Evolutionary conservation across 2,888 invertebrate species (phyloP), one percentile per base, ranked within the genome.

Genomic region (Electrophaes corylata): DNA sequence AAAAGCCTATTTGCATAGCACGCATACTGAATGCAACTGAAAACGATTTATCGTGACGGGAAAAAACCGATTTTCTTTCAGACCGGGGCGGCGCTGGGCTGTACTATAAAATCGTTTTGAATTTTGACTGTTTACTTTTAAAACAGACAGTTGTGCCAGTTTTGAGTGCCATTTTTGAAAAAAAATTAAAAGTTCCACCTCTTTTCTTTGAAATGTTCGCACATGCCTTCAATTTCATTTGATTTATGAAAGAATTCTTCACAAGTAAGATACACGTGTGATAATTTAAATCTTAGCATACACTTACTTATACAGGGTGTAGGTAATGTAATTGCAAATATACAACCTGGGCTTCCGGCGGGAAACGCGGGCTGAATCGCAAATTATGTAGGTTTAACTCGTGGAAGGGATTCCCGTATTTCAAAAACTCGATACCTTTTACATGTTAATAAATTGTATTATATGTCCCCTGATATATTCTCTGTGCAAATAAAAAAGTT

Each of bases 251-350:
- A 35, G 29, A 39, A 37, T 23, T 52, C 37, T 39, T 44, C 39
- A 23, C 40, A 44, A 50, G 43, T 60, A 57, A 51, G 56, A 45
- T 66, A 67, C 65, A 64, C 58, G 62, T 68, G 61, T 67, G 70
- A 71, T 74, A 75, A 75, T 75, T 74, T 71, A 70, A 78, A 80
- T 75, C 73, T 72, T 70, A 52, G 57, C 57, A 64, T 66, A 65
- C 62, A 29, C 26, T 10, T 29, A 29, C 26, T 10, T 29, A 37
- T 37, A 57, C 64, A 56, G 66, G 49, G 60, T 70, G 73, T 69
- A 67, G 66, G 78, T 79, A 81, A 82, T 81, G 75, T 76, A 81
- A 80, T 82, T 81, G 78, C 76, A 81, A 82, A 82, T 81, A 79
- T 78, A 76, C 81, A 70, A 67, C 61, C 62, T 53, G 35, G 57